Evolutionary conservation across 2,888 invertebrate genomes (phyloP).

Genomic region (Margaritifera margaritifera): DNA sequence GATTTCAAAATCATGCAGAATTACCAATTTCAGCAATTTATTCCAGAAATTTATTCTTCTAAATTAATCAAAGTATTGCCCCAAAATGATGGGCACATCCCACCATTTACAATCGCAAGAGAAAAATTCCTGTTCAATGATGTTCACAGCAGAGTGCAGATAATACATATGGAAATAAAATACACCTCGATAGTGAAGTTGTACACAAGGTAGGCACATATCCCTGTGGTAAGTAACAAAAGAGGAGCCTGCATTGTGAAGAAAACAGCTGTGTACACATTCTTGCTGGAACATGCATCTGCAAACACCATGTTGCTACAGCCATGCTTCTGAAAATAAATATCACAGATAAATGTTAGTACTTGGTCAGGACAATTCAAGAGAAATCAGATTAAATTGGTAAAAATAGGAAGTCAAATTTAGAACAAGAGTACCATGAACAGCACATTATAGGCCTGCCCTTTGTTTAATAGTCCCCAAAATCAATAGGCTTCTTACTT

Average conservation of each 20-base stretch:
- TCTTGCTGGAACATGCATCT: slow-evolving; percentile 56
- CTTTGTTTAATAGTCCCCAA: too few relatives aligned
- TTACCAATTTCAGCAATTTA: too few relatives aligned
- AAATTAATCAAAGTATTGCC: too few relatives aligned
- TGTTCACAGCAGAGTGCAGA: too few relatives aligned
- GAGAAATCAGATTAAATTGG: background rate
- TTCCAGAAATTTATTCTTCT: too few relatives aligned
- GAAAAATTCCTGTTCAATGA: too few relatives aligned
- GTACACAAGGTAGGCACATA: slow-evolving; percentile 53
- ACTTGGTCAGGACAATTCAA: background rate
- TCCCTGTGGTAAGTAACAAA: slow-evolving; percentile 47
- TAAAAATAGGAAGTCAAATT: background rate
- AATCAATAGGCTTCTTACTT: too few relatives aligned
- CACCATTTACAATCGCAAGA: too few relatives aligned
- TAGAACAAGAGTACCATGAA: background rate
- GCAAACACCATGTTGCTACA: slow-evolving; percentile 58
- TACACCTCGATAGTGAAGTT: slow-evolving; percentile 64
- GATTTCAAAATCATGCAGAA: too few relatives aligned
- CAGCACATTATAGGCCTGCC: too few relatives aligned
- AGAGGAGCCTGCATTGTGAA: slow-evolving; percentile 56
- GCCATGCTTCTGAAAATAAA: slow-evolving; percentile 54
- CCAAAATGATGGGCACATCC: too few relatives aligned
- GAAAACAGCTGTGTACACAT: slow-evolving; percentile 61
- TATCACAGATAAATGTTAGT: background rate
- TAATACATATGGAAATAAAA: background rate